Base-by-base conservation (phyloP, 2,113 vertebrate species). In the Eolophus roseicapilla region DNA sequence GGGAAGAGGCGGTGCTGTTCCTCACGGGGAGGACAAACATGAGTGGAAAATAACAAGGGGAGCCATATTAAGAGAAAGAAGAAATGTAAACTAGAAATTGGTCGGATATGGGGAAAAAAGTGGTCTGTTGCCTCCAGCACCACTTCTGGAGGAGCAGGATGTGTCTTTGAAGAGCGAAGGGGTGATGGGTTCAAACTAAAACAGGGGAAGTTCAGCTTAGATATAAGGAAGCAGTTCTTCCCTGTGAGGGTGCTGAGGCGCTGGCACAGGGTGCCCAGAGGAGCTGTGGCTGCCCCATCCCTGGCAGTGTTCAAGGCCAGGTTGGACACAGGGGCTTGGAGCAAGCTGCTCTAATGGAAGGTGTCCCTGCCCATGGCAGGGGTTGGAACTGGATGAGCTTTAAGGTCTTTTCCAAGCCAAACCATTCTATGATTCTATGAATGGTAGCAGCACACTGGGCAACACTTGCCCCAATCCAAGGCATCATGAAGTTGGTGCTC, bases 1-100 rank as follows among this genome's bases (percentile, higher is more conserved):
- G 83, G 83, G 82, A 49, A 93, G 90, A 91, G 96, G 96, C 7
- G 49, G 97, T 82, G 91, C 53, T 75, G 55, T 4, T 97, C 71
- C 91, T 93, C 18, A 29, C 5, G 68, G 31, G 60, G 55, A 92
- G 82, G 78, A 70, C 21, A 65, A 90, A 79, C 70, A 89, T 1
- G 49, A 74, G 57, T 86, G 78, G 94, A 92, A 82, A 94, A 92
- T 25, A 86, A 55, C 57, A 71, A 47, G 33, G 33, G 47, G 35
- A 75, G 8, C 41, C 16, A 31, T 37, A 9, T 27, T 62, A 44
- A 59, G 17, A 17, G 43, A 50, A 75, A 50, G 29, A 24, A 49
- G 15, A 50, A 60, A 68, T 5, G 49, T 24, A n/a, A 71, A 55
- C 2, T 31, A 33, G 31, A 47, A 74, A 70, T 21, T 28, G 60